A percentile compares a stretch with the other conserved stretches of the same genome.
These are phyloP conservation scores for Sesia bembeciformis DNA, from an alignment of 2,888 invertebrate species.

Conservation along the genomic window DNA sequence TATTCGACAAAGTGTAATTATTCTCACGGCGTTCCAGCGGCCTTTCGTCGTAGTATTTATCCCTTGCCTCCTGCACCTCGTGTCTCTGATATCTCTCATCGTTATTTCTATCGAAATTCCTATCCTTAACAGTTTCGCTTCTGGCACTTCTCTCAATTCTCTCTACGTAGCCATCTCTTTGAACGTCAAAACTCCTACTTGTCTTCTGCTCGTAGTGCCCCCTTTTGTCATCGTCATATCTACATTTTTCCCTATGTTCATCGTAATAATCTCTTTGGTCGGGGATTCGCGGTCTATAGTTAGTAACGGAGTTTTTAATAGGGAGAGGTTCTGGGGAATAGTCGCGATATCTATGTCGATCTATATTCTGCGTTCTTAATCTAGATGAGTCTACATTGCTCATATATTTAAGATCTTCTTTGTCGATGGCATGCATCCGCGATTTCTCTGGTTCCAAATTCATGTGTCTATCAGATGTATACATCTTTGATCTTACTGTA, in stretches of 20 bases:
- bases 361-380: constrained; percentile 21
- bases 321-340: constrained; percentile 27
- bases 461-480: constrained; percentile 10
- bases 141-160: constrained; percentile 23
- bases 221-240: constrained; percentile 33
- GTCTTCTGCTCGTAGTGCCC: constrained; percentile 41
- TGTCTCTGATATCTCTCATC: constrained; percentile 4
- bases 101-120: constrained; percentile 29
- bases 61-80: constrained; percentile 7
- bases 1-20: constrained; percentile 13
- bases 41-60: constrained; percentile 38
- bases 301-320: constrained; percentile 27
- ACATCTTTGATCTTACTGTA: constrained; percentile 23
- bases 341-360: constrained; percentile 27
- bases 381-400: constrained; percentile 35
- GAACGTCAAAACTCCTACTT: constrained; percentile 50
- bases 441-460: not conserved
- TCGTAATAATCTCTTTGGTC: constrained; percentile 30
- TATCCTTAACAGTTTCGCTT: constrained; percentile 36
- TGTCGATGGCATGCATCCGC: constrained; percentile 9
- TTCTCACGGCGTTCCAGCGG: constrained; percentile 20
- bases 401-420: constrained; percentile 23
- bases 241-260: constrained; percentile 16
- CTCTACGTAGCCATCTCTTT: constrained; percentile 27
- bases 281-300: constrained; percentile 18